Evolutionary conservation across 2,113 vertebrate species (phyloP).

Genomic region (Toxostoma redivivum): DNA sequence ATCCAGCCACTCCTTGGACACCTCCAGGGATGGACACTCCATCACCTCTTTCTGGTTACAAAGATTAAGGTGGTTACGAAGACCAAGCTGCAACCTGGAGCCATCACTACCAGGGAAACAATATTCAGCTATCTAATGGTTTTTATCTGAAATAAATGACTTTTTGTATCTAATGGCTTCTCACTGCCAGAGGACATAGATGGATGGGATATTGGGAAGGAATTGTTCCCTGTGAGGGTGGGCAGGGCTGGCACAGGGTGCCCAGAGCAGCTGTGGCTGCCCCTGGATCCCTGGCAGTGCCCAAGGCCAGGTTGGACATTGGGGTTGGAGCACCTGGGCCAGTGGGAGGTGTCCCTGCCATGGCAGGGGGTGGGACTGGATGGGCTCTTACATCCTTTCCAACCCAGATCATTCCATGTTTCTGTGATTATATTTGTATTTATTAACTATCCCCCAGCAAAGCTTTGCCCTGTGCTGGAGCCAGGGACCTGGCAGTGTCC

Average conservation of each 20-base stretch:
- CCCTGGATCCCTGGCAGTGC: neutral
- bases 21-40: neutral
- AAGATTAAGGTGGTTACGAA: neutral
- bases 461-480: neutral
- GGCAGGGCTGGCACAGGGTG: neutral
- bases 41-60: neutral
- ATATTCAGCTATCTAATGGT: neutral
- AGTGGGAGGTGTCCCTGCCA: neutral
- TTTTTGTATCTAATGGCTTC: neutral
- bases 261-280: neutral
- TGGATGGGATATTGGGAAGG: neutral
- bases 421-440: neutral
- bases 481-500: neutral
- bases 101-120: neutral
- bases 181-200: neutral
- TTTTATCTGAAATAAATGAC: neutral
- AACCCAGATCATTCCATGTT: neutral
- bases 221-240: fast-evolving
- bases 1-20: neutral
- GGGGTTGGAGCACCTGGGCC: neutral
- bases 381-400: fast-evolving
- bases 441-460: neutral
- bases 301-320: fast-evolving
- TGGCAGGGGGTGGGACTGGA: fast-evolving
- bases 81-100: neutral